Evolutionary conservation across 2,113 vertebrate genomes (phyloP).

Genomic region (Pagrus major): DNA sequence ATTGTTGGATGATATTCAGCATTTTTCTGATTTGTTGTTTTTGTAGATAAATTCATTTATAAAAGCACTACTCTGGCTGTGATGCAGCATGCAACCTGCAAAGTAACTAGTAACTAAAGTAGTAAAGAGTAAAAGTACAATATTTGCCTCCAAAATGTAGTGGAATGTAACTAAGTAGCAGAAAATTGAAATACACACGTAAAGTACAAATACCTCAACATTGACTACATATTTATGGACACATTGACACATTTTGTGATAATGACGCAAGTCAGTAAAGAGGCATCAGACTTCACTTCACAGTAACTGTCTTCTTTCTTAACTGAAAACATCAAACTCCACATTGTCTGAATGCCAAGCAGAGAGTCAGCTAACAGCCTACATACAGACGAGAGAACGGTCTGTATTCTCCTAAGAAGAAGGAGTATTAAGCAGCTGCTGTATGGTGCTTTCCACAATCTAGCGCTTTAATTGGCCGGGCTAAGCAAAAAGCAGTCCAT

Average conservation of each 20-base stretch:
- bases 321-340: slow-evolving; percentile 34
- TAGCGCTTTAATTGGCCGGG: slow-evolving; percentile 73
- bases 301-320: not conserved
- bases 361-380: slow-evolving; percentile 2
- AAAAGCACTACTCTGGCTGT: too few relatives aligned
- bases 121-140: too few relatives aligned
- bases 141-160: too few relatives aligned
- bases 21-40: too few relatives aligned
- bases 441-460: slow-evolving; percentile 47
- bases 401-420: slow-evolving; percentile 53
- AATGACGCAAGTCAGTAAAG: not conserved
- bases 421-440: slow-evolving; percentile 67
- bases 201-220: too few relatives aligned
- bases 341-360: slow-evolving; percentile 32
- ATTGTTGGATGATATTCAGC: too few relatives aligned
- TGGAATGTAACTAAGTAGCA: too few relatives aligned
- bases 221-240: not conserved
- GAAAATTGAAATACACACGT: too few relatives aligned
- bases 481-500: slow-evolving; percentile 62
- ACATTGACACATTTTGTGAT: not conserved
- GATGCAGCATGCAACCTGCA: too few relatives aligned
- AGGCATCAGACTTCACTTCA: not conserved
- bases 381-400: not conserved
- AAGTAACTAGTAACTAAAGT: too few relatives aligned
- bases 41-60: too few relatives aligned